A percentile compares a stretch with the other conserved stretches of the same genome.
Conservation (phyloP, 2,888 invertebrate species). For the Nomada fucata region DNA sequence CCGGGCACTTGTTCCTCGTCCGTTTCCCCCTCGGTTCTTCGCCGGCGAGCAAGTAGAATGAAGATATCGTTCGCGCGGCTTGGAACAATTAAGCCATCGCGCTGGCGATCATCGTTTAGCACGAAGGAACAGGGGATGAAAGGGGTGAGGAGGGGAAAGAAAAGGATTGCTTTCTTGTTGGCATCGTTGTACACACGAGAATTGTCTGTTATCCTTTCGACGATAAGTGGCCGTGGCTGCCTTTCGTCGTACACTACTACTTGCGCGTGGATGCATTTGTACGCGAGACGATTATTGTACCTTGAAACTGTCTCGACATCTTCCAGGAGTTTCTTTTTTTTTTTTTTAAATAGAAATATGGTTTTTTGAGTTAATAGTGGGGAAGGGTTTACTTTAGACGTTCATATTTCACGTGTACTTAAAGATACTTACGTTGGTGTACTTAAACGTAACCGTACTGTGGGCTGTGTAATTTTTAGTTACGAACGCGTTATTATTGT, state of each 20-base stretch:
- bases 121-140: background rate
- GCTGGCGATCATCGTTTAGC: constrained; percentile 10
- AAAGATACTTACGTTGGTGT: too few relatives aligned
- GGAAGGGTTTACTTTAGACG: too few relatives aligned
- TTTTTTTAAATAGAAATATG: too few relatives aligned
- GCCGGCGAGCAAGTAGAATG: constrained; percentile 31
- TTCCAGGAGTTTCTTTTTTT: too few relatives aligned
- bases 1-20: constrained; percentile 48
- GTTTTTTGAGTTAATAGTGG: too few relatives aligned
- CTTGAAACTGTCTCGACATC: too few relatives aligned
- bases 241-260: constrained; percentile 16
- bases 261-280: background rate
- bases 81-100: constrained; percentile 59
- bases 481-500: too few relatives aligned
- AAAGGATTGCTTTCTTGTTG: background rate
- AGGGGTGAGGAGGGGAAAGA: background rate
- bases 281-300: background rate
- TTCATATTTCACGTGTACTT: too few relatives aligned
- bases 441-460: too few relatives aligned
- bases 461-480: too few relatives aligned
- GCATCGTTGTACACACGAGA: background rate
- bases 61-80: constrained; percentile 52
- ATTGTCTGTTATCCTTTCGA: constrained; percentile 13
- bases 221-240: constrained; percentile 44
- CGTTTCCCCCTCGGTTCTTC: constrained; percentile 32